These are phyloP conservation scores for Eledona agricola DNA, from an alignment of 2,888 invertebrate genomes.

Conservation along the genomic window DNA sequence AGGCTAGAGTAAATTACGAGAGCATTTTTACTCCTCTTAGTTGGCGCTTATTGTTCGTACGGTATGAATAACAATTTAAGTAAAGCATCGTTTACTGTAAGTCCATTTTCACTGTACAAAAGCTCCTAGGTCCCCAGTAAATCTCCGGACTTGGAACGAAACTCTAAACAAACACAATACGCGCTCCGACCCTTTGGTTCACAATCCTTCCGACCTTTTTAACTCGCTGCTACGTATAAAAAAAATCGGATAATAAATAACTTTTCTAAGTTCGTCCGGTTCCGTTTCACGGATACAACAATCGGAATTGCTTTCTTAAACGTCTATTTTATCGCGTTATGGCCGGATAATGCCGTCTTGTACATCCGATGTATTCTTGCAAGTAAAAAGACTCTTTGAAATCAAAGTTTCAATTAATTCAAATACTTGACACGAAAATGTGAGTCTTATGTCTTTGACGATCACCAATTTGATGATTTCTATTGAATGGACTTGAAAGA, in stretches of 20 bases:
- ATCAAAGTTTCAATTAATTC: no score
- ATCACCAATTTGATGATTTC: no score
- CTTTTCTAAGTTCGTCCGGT: constrained; percentile 30
- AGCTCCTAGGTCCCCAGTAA: constrained; percentile 41
- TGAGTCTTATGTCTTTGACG: no score
- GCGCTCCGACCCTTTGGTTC: constrained; percentile 36
- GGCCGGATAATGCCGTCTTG: background rate
- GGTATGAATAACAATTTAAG: constrained; percentile 36
- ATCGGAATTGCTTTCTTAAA: constrained; percentile 27
- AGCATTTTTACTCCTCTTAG: no score
- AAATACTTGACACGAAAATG: no score
- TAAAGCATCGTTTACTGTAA: constrained; percentile 30
- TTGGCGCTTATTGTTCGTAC: no score
- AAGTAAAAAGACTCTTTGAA: no score
- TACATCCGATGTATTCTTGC: no score
- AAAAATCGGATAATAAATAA: constrained; percentile 37
- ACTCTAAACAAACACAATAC: constrained; percentile 41
- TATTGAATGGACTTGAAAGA: no score
- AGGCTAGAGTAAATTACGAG: no score
- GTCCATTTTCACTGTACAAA: constrained; percentile 42
- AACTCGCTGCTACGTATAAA: constrained; percentile 33
- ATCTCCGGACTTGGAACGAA: constrained; percentile 41
- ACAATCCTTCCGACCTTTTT: constrained; percentile 40
- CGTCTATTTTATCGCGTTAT: constrained; percentile 7
- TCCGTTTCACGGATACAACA: constrained; percentile 28